A percentile compares a stretch with the other conserved stretches of the same genome.
Conservation (phyloP, 2,113 vertebrate species). For the Mugil cephalus region DNA sequence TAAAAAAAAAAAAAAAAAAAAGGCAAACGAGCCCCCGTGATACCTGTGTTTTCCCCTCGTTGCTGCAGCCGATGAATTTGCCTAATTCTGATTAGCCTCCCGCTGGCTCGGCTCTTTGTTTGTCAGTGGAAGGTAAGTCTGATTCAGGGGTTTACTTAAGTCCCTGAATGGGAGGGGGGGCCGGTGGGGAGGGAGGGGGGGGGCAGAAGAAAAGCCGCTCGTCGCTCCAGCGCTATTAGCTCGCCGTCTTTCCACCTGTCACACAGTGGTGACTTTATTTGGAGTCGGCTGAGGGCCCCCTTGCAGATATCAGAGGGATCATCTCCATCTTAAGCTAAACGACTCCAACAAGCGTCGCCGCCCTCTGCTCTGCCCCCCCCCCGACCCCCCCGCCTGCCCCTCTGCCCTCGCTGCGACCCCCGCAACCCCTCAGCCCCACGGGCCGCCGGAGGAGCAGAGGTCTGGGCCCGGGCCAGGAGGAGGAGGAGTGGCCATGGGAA, state of each 20-base stretch:
- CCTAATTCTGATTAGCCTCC: constrained; percentile 59
- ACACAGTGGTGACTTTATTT: constrained; percentile 80
- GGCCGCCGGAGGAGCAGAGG: constrained; percentile 57
- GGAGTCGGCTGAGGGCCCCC: constrained; percentile 41
- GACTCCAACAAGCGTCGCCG: constrained; percentile 82
- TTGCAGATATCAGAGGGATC: constrained; percentile 68
- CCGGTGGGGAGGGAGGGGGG: background rate
- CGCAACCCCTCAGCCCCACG: constrained; percentile 60
- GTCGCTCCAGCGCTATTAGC: constrained; percentile 67
- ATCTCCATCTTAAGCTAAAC: constrained; percentile 77
- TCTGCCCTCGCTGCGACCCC: no score
- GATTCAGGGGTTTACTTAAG: constrained; percentile 48
- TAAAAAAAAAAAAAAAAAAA: no score
- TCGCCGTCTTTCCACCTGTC: constrained; percentile 77
- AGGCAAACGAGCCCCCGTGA: background rate
- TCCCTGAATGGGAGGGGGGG: constrained; percentile 16
- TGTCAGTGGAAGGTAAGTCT: constrained; percentile 19
- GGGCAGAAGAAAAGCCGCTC: constrained; percentile 17
- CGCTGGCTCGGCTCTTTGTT: constrained; percentile 31
- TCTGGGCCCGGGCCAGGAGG: constrained; percentile 25
- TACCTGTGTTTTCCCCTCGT: background rate
- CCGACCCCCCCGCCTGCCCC: constrained; percentile 52
- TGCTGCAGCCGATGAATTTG: constrained; percentile 39
- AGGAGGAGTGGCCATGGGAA: constrained; percentile 46
- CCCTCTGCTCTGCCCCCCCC: constrained; percentile 55